Evolutionary conservation across 64 coral and sea anemone species (phyloP).

Genomic region (Orbicella faveolata): DNA sequence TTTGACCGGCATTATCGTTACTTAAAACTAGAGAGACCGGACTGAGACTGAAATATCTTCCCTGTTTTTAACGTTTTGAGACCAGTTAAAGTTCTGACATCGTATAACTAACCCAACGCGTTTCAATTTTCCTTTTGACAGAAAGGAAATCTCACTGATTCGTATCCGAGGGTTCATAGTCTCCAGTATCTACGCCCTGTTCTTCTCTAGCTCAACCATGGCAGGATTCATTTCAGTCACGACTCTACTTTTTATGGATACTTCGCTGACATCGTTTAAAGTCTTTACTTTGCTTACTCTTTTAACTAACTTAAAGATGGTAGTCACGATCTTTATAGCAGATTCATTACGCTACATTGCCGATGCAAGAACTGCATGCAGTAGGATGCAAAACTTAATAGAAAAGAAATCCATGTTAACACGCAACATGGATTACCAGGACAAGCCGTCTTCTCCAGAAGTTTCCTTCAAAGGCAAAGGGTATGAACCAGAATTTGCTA

Average conservation of each 20-base stretch:
- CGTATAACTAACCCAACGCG: no score
- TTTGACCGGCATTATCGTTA: no score
- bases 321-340: background rate
- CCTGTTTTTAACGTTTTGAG: no score
- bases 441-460: background rate
- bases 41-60: no score
- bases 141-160: no score
- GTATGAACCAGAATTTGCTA: background rate
- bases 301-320: background rate
- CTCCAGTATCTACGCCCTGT: no score
- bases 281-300: constrained; percentile 57
- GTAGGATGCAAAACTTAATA: background rate
- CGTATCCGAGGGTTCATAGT: no score
- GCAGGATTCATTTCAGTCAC: no score
- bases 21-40: no score
- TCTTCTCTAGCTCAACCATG: no score
- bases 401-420: background rate
- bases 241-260: constrained; percentile 28
- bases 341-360: background rate
- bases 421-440: background rate
- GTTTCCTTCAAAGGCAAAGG: background rate
- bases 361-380: background rate
- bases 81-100: no score
- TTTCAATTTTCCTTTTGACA: no score
- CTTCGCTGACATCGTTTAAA: constrained; percentile 35